Percentiles rank a stretch among this genome's conserved stretches.
Conservation (phyloP, 2,113 vertebrate genomes). For the Nothoprocta perdicaria region DNA sequence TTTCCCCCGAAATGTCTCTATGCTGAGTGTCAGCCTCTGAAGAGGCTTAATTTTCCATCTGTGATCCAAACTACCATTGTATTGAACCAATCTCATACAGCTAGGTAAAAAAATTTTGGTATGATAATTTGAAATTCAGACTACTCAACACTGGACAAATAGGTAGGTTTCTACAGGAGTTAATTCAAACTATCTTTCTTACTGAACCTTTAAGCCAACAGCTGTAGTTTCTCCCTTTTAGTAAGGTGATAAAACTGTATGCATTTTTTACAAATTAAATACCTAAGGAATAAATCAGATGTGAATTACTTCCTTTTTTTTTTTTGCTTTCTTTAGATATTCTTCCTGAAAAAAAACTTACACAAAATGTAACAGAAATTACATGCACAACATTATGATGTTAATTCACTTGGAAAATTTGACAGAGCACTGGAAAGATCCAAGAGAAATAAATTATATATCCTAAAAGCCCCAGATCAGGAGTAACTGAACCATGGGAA, state of each 20-base stretch:
- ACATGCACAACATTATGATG: not conserved
- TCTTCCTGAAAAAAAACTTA: not conserved
- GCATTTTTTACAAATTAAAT: not conserved
- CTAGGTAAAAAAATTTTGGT: not conserved
- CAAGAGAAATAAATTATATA: not conserved
- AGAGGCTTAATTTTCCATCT: not conserved
- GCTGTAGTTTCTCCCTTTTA: not conserved
- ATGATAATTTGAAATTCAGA: not conserved
- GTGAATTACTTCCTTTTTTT: not conserved
- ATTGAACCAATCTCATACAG: not conserved
- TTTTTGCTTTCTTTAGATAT: not conserved
- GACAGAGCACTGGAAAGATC: not conserved
- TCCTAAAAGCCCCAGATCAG: not conserved
- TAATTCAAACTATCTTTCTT: not conserved
- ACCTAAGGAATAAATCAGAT: not conserved
- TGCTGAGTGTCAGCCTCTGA: not conserved
- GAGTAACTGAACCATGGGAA: not conserved
- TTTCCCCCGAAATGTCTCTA: not conserved
- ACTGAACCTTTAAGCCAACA: not conserved
- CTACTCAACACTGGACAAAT: not conserved
- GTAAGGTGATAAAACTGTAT: not conserved
- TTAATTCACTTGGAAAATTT: not conserved
- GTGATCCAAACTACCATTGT: not conserved
- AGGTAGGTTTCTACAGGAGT: not conserved
- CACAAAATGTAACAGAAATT: not conserved